Base-by-base conservation (phyloP, 2,888 invertebrate species). In the Ethmia dodecea region DNA sequence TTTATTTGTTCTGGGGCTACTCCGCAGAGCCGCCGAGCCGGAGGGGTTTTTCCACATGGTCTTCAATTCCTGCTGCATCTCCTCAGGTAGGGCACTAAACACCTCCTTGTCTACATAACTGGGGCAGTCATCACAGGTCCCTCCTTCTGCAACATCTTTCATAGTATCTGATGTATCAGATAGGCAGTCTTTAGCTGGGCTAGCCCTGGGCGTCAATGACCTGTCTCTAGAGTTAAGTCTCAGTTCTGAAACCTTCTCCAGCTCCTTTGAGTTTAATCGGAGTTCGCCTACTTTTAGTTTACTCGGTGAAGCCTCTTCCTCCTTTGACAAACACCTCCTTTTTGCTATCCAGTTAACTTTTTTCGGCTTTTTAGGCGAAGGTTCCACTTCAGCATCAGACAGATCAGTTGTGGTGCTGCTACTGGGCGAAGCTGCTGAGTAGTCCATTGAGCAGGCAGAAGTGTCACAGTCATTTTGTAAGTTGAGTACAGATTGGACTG, bases 401-500 rank as follows among this genome's bases (percentile, higher is more conserved):
- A 90, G 87, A 54, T 91, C 91, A 6, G 90, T 86, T 25, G 83
- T 87, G 1, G 83, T 79, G 49, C 84, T 86, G 66, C 67, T 88
- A 59, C 68, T 84, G 5, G 74, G 87, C 42, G 70, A 83, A 32
- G 65, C 88, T 47, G 83, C 84, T 5, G 83, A 75, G 49, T 83
- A 83, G 53, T 86, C 84, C 84, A 86, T 83, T 2, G 83, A 80
- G 14, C 78, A 62, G 31, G 68, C 67, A 13, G 83, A 81, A 25
- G 75, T 77, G 58, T 86, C 87, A 67, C 84, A 78, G 52, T 87
- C 87, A 61, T 87, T 89, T 64, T 88, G 89, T 49, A 92, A 86
- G 50, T 89, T 91, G 42, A 91, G 90, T 45, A 93, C 89, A 3
- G 93, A 92, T 66, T 94, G 93, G 32, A 94, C 94, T 55, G 93